These are phyloP conservation scores for Vesta saturnalis DNA, from an alignment of 2,888 invertebrate species.

Conservation along the genomic window DNA sequence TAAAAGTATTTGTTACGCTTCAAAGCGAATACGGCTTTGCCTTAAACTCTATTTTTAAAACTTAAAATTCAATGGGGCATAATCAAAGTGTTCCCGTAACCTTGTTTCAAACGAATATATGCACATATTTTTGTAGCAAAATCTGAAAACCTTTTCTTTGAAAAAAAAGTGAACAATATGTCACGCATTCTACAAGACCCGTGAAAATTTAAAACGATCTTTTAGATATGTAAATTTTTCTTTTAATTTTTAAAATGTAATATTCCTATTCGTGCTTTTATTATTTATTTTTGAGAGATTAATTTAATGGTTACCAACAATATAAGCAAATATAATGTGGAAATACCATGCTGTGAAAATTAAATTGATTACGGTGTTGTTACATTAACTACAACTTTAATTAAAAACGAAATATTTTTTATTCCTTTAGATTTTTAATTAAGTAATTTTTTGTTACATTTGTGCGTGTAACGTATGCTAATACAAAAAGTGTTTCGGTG, in stretches of 20 bases:
- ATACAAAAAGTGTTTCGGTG: no score
- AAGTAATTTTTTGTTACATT: no score
- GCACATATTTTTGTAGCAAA: background rate
- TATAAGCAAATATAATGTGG: background rate
- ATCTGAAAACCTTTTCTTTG: background rate
- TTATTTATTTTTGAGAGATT: background rate
- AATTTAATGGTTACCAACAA: background rate
- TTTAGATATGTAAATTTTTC: background rate
- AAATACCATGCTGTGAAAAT: background rate
- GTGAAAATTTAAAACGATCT: background rate
- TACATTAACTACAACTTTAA: background rate
- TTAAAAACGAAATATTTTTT: background rate
- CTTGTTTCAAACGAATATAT: conserved; percentile 21
- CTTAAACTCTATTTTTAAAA: conserved; percentile 24
- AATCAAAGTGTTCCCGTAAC: conserved; percentile 21
- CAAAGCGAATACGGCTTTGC: conserved; percentile 27
- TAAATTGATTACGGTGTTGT: background rate
- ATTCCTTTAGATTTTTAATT: background rate
- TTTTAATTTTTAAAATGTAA: conserved; percentile 4
- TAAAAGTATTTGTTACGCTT: conserved; percentile 35
- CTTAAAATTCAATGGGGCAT: conserved; percentile 25
- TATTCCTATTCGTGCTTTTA: background rate
- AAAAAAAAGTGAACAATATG: background rate
- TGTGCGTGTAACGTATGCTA: no score
- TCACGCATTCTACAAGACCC: background rate